Conservation (phyloP, 2,113 vertebrate species). For the Urocitellus parryii region DNA sequence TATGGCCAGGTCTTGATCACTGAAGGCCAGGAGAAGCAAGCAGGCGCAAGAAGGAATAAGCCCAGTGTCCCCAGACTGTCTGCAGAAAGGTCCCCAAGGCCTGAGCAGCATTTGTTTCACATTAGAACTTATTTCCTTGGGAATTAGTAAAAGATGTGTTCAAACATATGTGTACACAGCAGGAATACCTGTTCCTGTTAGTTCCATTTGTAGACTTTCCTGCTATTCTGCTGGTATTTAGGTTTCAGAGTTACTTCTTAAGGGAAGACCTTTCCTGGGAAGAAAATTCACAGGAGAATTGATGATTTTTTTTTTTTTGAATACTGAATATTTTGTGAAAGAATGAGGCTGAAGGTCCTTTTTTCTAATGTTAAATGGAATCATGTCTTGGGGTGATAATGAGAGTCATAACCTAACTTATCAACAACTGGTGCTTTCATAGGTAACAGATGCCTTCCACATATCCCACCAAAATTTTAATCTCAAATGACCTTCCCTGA, state of each 20-base stretch:
- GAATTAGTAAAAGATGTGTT: not conserved
- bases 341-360: not conserved
- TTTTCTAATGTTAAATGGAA: constrained; percentile 17
- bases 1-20: not conserved
- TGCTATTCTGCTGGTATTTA: not conserved
- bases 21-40: not conserved
- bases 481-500: not conserved
- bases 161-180: not conserved
- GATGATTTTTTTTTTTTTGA: not conserved
- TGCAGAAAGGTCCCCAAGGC: not conserved
- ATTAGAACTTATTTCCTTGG: not conserved
- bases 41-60: not conserved
- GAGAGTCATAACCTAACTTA: not conserved
- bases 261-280: not conserved
- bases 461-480: not conserved
- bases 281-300: constrained; percentile 22
- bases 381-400: not conserved
- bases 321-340: not conserved
- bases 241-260: not conserved
- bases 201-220: not conserved
- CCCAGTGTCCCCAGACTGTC: no score
- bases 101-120: not conserved
- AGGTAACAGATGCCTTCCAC: not conserved
- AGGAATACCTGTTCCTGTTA: not conserved
- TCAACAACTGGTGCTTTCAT: not conserved